These are phyloP conservation scores for Centroberyx gerrardi DNA, from an alignment of 2,797 vertebrate species.

Conservation along the genomic window DNA sequence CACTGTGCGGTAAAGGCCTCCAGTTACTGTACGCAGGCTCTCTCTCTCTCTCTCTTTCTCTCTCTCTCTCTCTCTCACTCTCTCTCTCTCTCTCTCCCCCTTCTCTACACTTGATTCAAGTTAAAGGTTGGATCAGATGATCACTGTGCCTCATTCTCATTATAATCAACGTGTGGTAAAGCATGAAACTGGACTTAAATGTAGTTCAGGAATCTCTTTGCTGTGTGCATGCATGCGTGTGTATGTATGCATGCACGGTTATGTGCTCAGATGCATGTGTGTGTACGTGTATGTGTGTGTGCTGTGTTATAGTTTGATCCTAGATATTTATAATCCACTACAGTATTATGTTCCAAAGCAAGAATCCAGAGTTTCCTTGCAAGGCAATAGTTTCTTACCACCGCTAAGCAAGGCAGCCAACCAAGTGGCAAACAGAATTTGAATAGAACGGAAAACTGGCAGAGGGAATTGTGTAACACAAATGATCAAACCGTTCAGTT, in stretches of 20 bases:
- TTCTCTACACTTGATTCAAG: constrained; percentile 50
- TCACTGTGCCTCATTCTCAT: constrained; percentile 38
- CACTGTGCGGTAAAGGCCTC: constrained; percentile 67
- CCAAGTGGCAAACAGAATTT: constrained; percentile 71
- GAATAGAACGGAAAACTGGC: constrained; percentile 76
- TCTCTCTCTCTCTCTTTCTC: constrained; percentile 19
- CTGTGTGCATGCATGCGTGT: not conserved
- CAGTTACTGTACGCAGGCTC: constrained; percentile 65
- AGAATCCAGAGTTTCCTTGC: constrained; percentile 72
- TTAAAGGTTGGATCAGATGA: constrained; percentile 44
- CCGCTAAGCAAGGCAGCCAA: constrained; percentile 63
- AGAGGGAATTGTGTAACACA: constrained; percentile 51
- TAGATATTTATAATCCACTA: constrained; percentile 60
- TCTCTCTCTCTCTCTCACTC: constrained; percentile 19
- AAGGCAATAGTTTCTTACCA: constrained; percentile 68
- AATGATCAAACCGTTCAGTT: constrained; percentile 54
- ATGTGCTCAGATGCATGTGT: constrained; percentile 48
- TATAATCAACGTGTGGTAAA: constrained; percentile 42
- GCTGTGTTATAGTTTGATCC: constrained; percentile 64
- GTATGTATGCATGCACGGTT: constrained; percentile 5
- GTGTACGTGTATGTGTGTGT: constrained; percentile 30
- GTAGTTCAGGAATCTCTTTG: constrained; percentile 7
- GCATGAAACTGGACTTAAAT: not conserved
- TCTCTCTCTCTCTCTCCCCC: not conserved
- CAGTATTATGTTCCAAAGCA: constrained; percentile 73